Evolutionary conservation across 2,888 invertebrate species (phyloP).

Genomic region (Chymomyza fuscimana): DNA sequence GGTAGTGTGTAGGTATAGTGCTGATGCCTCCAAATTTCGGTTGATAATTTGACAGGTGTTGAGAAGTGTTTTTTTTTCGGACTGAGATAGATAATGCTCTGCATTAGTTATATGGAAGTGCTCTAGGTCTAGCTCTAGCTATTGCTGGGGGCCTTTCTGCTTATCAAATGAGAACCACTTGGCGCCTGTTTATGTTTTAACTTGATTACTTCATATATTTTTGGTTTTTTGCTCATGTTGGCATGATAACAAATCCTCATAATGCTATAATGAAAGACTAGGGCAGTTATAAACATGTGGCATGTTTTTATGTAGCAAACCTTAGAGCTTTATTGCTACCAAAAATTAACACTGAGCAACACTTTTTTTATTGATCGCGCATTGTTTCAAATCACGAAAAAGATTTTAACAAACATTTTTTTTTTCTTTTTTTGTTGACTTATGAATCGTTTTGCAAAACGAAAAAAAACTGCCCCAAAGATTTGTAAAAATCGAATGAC

Average conservation of each 20-base stretch:
- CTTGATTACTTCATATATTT: neutral
- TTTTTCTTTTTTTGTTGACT: no score
- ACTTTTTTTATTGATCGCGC: no score
- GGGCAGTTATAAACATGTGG: neutral
- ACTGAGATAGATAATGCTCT: neutral
- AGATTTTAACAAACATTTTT: no score
- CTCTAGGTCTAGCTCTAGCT: neutral
- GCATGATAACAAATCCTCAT: neutral
- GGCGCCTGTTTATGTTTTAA: constrained; percentile 4
- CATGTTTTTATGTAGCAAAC: neutral
- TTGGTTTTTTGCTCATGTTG: neutral
- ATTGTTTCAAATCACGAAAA: no score
- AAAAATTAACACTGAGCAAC: no score
- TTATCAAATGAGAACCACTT: constrained; percentile 28
- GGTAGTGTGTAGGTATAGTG: neutral
- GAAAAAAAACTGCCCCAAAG: no score
- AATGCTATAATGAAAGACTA: neutral
- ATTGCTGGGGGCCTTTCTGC: constrained; percentile 8
- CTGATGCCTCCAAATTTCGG: neutral
- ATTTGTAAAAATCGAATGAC: no score
- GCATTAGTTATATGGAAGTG: neutral
- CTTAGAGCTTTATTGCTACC: neutral
- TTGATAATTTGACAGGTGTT: constrained; percentile 27
- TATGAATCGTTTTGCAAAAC: no score
- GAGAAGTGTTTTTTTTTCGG: neutral